Base-by-base conservation (phyloP, 2,888 invertebrate genomes). In the Ecdyonurus torrentis region DNA sequence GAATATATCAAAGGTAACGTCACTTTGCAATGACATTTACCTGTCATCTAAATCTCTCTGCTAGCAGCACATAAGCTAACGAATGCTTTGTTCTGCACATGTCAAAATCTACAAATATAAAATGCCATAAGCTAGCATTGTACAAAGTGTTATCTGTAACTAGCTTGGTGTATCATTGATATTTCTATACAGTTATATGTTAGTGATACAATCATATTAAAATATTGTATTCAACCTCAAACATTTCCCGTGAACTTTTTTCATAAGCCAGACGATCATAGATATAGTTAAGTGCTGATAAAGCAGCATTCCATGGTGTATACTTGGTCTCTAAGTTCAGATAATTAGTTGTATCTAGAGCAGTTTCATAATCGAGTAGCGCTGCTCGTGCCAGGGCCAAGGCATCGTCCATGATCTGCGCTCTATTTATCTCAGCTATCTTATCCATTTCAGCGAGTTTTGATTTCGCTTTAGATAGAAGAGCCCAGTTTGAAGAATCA, bases 401-500 rank as follows among this genome's bases (percentile, higher is more conserved):
- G 7, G 55, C 5, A n/a, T 55, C 55, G 19, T 20, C 22, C n/a
- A 55, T 55, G 15, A 55, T 5, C 22, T 55, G 55, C 3, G 55
- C 55, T 5, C 55, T 7, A n/a, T 55, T 55, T 5, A 55, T n/a
- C 55, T 10, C 55, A n/a, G 3, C 5, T 5, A 55, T n/a, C 19
- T n/a, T 55, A n/a, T 7, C 10, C 22, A 55, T 20, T 7, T n/a
- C n/a, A 7, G 19, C 20, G 55, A n/a, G n/a, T 22, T n/a, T 20
- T 5, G 5, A 10, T 5, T 10, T 7, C 10, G 55, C 55, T 20
- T 7, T 22, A n/a, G 55, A 55, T 5, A 55, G 55, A n/a, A 77
- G 70, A 10, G 70, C 69, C 83, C 83, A 83, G 10, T 79, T 78
- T 0, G 70, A 68, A 0, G 66, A 59, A 24, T 83, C 81, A 64